A percentile compares a stretch with the other conserved stretches of the same genome.
Conservation (phyloP, 2,113 vertebrate genomes). For the Cebidichthys violaceus region DNA sequence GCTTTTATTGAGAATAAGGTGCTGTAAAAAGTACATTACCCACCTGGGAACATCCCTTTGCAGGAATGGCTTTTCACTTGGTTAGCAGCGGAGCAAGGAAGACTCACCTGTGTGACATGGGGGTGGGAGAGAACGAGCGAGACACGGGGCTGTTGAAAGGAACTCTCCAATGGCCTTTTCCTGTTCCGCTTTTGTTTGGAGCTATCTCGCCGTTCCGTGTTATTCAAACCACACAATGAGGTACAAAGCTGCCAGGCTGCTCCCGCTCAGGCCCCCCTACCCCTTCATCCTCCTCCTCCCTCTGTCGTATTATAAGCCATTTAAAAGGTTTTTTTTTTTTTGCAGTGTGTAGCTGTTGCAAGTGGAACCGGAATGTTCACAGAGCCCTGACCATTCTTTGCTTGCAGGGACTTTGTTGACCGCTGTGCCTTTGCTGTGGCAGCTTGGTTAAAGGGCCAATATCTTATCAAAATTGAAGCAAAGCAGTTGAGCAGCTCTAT, state of each 20-base stretch:
- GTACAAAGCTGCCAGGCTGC: constrained; percentile 67
- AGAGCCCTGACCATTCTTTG: constrained; percentile 38
- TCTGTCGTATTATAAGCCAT: constrained; percentile 49
- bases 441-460: constrained; percentile 42
- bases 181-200: constrained; percentile 73
- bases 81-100: constrained; percentile 34
- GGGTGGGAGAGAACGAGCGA: constrained; percentile 8
- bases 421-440: constrained; percentile 45
- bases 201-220: constrained; percentile 66
- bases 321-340: constrained; percentile 57
- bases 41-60: constrained; percentile 50
- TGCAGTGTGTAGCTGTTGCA: constrained; percentile 44
- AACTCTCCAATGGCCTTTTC: constrained; percentile 74
- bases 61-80: constrained; percentile 54
- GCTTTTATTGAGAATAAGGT: constrained; percentile 52
- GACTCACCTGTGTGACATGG: constrained; percentile 50
- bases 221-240: constrained; percentile 76
- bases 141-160: constrained; percentile 43
- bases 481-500: constrained; percentile 20
- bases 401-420: constrained; percentile 67
- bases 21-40: constrained; percentile 60
- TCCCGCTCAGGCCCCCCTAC: constrained; percentile 19
- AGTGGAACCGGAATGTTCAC: constrained; percentile 58
- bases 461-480: constrained; percentile 40
- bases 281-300: constrained; percentile 19